These are phyloP conservation scores for Myotis yumanensis DNA, from an alignment of 2,113 vertebrate species.

Conservation along the genomic window DNA sequence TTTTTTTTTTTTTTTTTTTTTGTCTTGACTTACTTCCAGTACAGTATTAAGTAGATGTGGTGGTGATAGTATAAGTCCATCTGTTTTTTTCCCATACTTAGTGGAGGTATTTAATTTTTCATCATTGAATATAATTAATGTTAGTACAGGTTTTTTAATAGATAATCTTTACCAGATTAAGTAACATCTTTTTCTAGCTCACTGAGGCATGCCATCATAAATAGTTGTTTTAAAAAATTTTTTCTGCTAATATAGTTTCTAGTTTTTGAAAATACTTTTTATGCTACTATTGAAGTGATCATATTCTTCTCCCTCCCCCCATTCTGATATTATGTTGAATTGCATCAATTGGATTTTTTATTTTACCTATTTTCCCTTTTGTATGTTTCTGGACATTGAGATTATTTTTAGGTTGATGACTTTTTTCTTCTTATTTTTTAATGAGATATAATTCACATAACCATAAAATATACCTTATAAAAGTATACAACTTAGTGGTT, in stretches of 20 bases:
- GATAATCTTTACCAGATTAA: conserved; percentile 8
- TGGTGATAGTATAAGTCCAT: neutral
- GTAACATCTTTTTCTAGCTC: neutral
- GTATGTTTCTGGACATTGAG: neutral
- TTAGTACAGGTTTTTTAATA: conserved; percentile 14
- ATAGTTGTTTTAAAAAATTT: neutral
- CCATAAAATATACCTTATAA: neutral
- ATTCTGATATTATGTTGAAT: conserved; percentile 4
- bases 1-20: conserved; percentile 18
- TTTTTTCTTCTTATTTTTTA: neutral
- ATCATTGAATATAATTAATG: neutral
- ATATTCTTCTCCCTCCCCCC: neutral
- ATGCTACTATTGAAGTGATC: neutral
- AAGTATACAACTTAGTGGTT: neutral
- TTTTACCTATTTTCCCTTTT: conserved; percentile 8
- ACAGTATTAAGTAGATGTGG: conserved; percentile 21
- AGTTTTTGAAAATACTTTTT: conserved; percentile 9
- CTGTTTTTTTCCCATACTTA: neutral
- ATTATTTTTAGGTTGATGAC: neutral
- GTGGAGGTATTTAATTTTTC: conserved; percentile 34
- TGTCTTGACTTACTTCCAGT: neutral
- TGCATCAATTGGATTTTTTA: neutral
- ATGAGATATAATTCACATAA: neutral
- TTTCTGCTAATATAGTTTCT: too few species aligned
- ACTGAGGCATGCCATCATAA: neutral